A percentile compares a stretch with the other conserved stretches of the same genome.
Evolutionary conservation across 2,113 vertebrate genomes (phyloP).

Genomic region (Chloroceryle aenea): DNA sequence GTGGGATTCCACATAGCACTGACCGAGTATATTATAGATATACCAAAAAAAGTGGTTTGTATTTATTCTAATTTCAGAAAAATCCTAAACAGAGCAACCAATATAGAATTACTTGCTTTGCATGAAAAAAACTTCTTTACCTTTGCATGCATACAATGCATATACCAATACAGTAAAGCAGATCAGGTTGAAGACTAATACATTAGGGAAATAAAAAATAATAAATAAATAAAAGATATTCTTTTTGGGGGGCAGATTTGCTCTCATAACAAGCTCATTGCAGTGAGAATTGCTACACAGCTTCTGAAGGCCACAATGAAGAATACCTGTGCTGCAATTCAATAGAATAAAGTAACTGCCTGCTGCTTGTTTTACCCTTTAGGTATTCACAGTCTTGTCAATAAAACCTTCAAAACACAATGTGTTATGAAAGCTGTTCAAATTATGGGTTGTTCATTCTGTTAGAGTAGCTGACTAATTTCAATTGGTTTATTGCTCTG

Average conservation of each 20-base stretch:
- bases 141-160: not conserved
- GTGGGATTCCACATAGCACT: not conserved
- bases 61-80: not conserved
- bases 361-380: not conserved
- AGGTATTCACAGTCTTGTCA: not conserved
- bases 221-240: no score
- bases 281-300: not conserved
- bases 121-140: not conserved
- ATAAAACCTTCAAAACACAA: not conserved
- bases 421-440: not conserved
- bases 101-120: not conserved
- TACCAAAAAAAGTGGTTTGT: not conserved
- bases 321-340: not conserved
- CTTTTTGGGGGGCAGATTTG: not conserved
- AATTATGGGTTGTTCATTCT: not conserved
- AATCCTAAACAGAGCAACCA: not conserved
- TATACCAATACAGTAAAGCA: accelerated
- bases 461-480: not conserved
- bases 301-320: not conserved
- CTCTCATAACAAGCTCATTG: not conserved
- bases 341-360: not conserved
- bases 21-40: not conserved
- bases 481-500: not conserved
- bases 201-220: no score
- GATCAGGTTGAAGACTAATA: not conserved